phyloP scores from a whole-genome alignment of 1,140 invertebrate genomes.

The Cydia strobilella region DNA sequence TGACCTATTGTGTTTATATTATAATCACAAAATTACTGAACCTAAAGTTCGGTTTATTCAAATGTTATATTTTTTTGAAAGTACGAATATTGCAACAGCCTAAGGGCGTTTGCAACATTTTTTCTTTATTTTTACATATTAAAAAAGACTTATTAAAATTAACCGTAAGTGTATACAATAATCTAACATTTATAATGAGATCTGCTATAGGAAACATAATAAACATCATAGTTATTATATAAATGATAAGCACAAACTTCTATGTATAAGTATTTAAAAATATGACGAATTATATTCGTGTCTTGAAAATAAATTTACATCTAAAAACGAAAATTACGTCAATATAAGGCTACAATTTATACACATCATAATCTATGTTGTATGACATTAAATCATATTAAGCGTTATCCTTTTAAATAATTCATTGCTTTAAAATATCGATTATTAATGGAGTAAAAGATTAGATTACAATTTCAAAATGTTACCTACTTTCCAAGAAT shows the following conservation, averaged over 20 bases:
- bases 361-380: not conserved
- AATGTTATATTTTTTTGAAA: not conserved
- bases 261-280: conserved; percentile 6
- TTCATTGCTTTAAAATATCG: not conserved
- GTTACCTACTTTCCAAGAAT: not conserved
- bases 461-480: not conserved
- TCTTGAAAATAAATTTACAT: conserved; percentile 13
- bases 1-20: conserved; percentile 43
- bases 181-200: conserved; percentile 8
- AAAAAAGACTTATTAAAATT: not conserved
- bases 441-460: conserved; percentile 8
- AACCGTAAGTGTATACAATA: not conserved
- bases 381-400: conserved; percentile 3
- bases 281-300: not conserved
- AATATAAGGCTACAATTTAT: conserved; percentile 14
- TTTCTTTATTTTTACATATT: not conserved
- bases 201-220: not conserved
- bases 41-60: not conserved
- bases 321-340: not conserved
- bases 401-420: conserved; percentile 10
- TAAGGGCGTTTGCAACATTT: not conserved
- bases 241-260: conserved; percentile 2
- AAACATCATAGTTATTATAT: not conserved
- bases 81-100: not conserved
- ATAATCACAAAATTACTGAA: conserved; percentile 34